Percentiles rank a stretch among this genome's conserved stretches.
Conservation (phyloP, 2,113 vertebrate genomes). For the Catharus bicknelli region DNA sequence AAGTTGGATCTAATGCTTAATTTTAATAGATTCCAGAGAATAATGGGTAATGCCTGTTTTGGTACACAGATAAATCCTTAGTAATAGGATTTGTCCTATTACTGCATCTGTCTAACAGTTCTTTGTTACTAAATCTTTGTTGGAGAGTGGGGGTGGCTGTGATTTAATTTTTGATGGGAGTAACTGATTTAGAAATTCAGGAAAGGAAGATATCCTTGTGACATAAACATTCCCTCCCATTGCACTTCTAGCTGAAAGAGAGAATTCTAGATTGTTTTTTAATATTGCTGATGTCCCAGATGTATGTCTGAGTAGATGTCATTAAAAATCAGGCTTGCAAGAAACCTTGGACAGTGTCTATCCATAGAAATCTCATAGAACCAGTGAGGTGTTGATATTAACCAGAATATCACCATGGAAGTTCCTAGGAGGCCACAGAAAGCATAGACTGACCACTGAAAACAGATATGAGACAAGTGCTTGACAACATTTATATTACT, state of each 20-base stretch:
- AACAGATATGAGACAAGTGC: background rate
- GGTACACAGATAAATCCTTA: background rate
- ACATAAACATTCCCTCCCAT: background rate
- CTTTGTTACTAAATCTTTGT: constrained; percentile 4
- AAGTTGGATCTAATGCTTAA: background rate
- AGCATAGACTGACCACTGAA: background rate
- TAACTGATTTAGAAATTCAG: constrained; percentile 12
- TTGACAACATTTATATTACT: background rate
- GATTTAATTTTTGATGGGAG: background rate
- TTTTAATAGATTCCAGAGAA: constrained; percentile 7
- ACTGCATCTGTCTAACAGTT: background rate
- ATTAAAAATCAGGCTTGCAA: background rate
- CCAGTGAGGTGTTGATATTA: background rate
- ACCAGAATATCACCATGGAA: background rate
- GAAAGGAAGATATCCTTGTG: background rate
- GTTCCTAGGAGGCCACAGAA: background rate
- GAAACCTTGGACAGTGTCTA: background rate
- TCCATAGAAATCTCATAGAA: background rate
- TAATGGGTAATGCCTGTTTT: background rate
- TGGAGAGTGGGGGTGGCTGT: background rate
- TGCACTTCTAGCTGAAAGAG: background rate
- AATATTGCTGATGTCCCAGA: background rate
- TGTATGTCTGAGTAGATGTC: background rate
- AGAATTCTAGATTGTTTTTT: background rate
- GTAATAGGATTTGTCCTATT: background rate